Evolutionary conservation across 2,888 invertebrate species (phyloP).

Genomic region (Thymelicus sylvestris): DNA sequence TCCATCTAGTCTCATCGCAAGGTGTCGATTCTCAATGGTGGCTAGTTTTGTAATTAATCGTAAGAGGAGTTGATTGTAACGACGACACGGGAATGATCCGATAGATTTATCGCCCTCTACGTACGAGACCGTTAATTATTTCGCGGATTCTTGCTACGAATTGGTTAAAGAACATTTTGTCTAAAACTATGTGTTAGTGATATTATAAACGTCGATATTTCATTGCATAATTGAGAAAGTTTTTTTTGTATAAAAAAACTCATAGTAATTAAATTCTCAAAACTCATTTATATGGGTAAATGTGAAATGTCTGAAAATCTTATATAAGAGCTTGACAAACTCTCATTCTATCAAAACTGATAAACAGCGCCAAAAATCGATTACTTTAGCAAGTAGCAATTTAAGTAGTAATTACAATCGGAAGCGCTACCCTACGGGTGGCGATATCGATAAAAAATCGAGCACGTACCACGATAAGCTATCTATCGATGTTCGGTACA

Average conservation of each 20-base stretch:
- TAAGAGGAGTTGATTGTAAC: conserved; percentile 49
- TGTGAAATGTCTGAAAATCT: neutral
- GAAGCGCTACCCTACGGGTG: conserved; percentile 31
- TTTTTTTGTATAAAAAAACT: too few species aligned
- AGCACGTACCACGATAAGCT: conserved; percentile 59
- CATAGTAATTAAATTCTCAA: too few species aligned
- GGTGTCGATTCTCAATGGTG: conserved; percentile 22
- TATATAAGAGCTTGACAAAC: too few species aligned
- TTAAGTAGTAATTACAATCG: conserved; percentile 31
- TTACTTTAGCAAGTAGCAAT: neutral
- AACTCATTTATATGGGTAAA: too few species aligned
- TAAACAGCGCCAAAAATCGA: neutral
- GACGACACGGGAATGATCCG: conserved; percentile 52
- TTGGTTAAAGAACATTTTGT: conserved; percentile 4
- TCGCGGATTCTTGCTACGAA: conserved; percentile 31
- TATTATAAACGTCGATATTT: too few species aligned
- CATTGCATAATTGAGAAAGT: too few species aligned
- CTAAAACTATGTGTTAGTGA: neutral
- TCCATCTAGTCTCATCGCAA: conserved; percentile 11
- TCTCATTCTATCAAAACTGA: too few species aligned
- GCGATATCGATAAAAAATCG: conserved; percentile 57
- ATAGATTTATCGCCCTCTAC: conserved; percentile 51
- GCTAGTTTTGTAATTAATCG: conserved; percentile 54
- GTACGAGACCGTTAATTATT: conserved; percentile 36
- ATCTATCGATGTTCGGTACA: conserved; percentile 66